A percentile compares a stretch with the other conserved stretches of the same genome.
Evolutionary conservation across 2,113 vertebrate species (phyloP).

Genomic region (Bucco capensis): DNA sequence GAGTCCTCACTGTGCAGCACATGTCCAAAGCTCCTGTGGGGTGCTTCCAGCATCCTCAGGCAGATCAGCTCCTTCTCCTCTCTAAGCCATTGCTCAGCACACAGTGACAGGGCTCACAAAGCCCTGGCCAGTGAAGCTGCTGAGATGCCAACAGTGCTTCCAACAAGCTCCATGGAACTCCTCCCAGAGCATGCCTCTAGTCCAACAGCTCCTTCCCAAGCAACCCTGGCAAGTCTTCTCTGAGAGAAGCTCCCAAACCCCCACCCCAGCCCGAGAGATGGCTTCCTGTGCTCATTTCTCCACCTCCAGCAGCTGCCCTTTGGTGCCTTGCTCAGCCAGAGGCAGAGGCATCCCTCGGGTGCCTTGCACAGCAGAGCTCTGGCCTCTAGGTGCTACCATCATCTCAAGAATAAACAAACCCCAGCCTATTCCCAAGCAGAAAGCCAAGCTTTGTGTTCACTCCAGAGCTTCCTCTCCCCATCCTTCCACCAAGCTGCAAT

Average conservation of each 20-base stretch:
- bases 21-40: neutral
- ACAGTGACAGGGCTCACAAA: neutral
- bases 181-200: neutral
- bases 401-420: conserved; percentile 47
- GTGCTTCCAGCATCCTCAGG: neutral
- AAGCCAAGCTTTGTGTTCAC: neutral
- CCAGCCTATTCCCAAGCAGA: neutral
- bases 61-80: neutral
- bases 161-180: neutral
- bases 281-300: neutral
- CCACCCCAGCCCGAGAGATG: neutral
- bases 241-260: neutral
- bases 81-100: neutral
- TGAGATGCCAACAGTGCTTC: neutral
- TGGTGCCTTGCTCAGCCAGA: neutral
- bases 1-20: neutral
- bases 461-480: neutral
- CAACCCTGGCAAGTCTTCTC: neutral
- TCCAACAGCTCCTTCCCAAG: neutral
- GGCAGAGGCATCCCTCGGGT: neutral
- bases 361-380: neutral
- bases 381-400: conserved; percentile 52
- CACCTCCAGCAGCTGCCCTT: too few species aligned
- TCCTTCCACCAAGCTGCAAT: neutral
- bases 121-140: neutral